These are phyloP conservation scores for Euproctis similis DNA, from an alignment of 2,888 invertebrate species.

Conservation along the genomic window DNA sequence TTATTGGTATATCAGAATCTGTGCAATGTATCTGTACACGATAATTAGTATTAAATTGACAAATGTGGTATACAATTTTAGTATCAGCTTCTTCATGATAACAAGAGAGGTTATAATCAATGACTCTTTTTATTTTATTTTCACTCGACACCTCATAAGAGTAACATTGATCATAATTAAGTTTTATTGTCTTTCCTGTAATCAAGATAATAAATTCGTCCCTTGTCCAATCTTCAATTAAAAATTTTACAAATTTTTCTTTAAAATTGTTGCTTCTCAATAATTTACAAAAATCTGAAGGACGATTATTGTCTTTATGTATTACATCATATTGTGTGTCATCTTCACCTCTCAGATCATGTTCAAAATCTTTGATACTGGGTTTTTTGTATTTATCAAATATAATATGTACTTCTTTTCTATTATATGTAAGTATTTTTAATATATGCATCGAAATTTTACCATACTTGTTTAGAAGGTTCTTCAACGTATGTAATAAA, in stretches of 20 bases:
- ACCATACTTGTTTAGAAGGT: slow-evolving; percentile 3
- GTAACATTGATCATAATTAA: slow-evolving; percentile 11
- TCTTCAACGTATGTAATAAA: too few species aligned
- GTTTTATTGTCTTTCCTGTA: slow-evolving; percentile 5
- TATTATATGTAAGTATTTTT: slow-evolving; percentile 5
- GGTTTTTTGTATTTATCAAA: slow-evolving; percentile 6
- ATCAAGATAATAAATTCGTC: slow-evolving; percentile 7
- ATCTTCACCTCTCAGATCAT: slow-evolving; percentile 4
- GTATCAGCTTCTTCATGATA: slow-evolving; percentile 14
- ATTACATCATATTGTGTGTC: too few species aligned
- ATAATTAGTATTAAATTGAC: slow-evolving; percentile 11
- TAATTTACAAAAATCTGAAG: slow-evolving; percentile 9
- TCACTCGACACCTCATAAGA: slow-evolving; percentile 9
- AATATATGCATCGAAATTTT: slow-evolving; percentile 5
- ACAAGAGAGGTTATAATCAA: slow-evolving; percentile 11
- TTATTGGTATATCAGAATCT: slow-evolving; percentile 1
- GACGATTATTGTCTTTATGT: slow-evolving; percentile 8
- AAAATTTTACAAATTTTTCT: slow-evolving; percentile 10
- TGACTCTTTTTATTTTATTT: slow-evolving; percentile 10
- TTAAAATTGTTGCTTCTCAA: slow-evolving; percentile 9
- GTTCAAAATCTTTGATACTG: slow-evolving; percentile 11
- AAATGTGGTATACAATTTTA: slow-evolving; percentile 5
- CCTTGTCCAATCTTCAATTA: slow-evolving; percentile 10
- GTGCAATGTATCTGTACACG: slow-evolving; percentile 9
- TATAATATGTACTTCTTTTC: slow-evolving; percentile 7